Percentiles rank a stretch among this genome's conserved stretches.
These are phyloP conservation scores for Eurytoma adleriae DNA, from an alignment of 2,888 invertebrate species.

Conservation along the genomic window DNA sequence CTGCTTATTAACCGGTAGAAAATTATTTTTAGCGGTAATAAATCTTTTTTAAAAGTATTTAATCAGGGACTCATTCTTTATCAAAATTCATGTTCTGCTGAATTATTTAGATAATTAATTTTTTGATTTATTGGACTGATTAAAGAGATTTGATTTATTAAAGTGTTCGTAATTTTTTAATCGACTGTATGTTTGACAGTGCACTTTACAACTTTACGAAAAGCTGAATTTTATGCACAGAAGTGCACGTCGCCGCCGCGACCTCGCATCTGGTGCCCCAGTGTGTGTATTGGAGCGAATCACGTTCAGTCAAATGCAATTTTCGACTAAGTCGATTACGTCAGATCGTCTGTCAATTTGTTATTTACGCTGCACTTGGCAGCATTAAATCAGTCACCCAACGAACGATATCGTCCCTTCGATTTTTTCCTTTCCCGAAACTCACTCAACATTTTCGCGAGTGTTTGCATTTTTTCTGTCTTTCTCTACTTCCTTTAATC, in stretches of 20 bases:
- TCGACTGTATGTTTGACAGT: not conserved
- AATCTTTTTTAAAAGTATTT: too few species aligned
- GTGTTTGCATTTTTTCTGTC: slow-evolving; percentile 29
- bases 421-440: slow-evolving; percentile 26
- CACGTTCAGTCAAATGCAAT: slow-evolving; percentile 67
- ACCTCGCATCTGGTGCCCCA: slow-evolving; percentile 48
- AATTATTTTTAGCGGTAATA: not conserved
- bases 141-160: too few species aligned
- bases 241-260: slow-evolving; percentile 54
- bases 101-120: too few species aligned
- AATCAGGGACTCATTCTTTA: not conserved
- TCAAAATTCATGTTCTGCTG: too few species aligned
- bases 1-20: not conserved
- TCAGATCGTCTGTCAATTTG: slow-evolving; percentile 64
- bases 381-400: slow-evolving; percentile 60
- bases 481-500: too few species aligned
- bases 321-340: slow-evolving; percentile 70
- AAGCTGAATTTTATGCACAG: slow-evolving; percentile 61
- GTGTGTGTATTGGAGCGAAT: slow-evolving; percentile 38
- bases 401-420: slow-evolving; percentile 28
- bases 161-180: not conserved
- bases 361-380: slow-evolving; percentile 73
- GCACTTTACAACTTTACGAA: slow-evolving; percentile 63
- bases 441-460: slow-evolving; percentile 53
- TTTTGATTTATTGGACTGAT: too few species aligned